Conservation (phyloP, 2,888 invertebrate species). For the Parnassius orleans region DNA sequence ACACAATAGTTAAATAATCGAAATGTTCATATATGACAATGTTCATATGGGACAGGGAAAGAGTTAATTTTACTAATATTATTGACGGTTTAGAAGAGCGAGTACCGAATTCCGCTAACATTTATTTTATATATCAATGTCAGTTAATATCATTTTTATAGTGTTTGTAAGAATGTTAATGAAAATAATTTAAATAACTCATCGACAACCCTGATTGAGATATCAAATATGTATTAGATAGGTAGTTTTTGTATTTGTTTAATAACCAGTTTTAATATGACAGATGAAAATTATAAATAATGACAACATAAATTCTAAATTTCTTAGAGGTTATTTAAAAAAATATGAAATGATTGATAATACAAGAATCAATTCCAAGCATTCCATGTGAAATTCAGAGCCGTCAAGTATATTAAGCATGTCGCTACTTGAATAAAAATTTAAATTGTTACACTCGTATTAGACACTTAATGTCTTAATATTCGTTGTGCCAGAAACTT, state of each 20-base stretch:
- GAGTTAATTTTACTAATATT: conserved; percentile 51
- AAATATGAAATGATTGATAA: too few relatives aligned
- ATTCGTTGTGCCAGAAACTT: conserved; percentile 21
- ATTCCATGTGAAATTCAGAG: conserved; percentile 35
- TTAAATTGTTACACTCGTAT: background rate
- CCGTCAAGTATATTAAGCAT: conserved; percentile 66
- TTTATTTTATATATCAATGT: conserved; percentile 6
- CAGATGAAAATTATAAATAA: too few relatives aligned
- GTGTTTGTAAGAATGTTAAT: background rate
- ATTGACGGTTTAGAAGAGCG: conserved; percentile 53
- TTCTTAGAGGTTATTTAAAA: too few relatives aligned
- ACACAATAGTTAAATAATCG: too few relatives aligned
- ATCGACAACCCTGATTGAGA: too few relatives aligned
- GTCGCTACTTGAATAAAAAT: conserved; percentile 23
- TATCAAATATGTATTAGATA: too few relatives aligned
- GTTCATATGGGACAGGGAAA: too few relatives aligned
- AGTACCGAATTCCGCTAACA: conserved; percentile 35
- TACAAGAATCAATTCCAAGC: conserved; percentile 2
- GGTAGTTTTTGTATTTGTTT: too few relatives aligned
- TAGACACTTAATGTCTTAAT: conserved; percentile 3
- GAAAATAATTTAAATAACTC: too few relatives aligned
- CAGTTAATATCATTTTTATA: background rate
- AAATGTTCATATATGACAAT: too few relatives aligned
- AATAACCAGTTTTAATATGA: too few relatives aligned
- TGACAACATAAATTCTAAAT: too few relatives aligned